A percentile compares a stretch with the other conserved stretches of the same genome.
Evolutionary conservation across 35 echinoderm and acorn worm genomes (phyloP).

Genomic region (Apostichopus californicus): DNA sequence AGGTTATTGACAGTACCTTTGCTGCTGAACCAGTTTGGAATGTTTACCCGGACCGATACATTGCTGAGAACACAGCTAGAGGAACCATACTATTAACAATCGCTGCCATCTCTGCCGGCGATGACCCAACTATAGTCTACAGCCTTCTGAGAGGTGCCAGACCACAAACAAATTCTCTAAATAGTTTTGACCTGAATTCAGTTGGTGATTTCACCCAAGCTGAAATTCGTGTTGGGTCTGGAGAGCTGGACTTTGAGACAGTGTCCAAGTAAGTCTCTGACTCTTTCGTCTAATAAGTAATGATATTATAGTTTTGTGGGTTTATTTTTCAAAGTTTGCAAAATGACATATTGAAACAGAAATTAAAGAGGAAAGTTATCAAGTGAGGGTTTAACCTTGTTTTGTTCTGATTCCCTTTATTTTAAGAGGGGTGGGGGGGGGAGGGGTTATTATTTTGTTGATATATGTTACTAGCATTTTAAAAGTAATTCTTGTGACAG

Average conservation of each 20-base stretch:
- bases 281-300: background rate
- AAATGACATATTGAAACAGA: too few species aligned
- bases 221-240: background rate
- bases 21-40: background rate
- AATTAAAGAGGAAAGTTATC: too few species aligned
- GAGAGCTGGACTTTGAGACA: constrained; percentile 45
- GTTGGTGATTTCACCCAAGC: constrained; percentile 20
- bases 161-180: constrained; percentile 52
- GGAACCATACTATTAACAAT: background rate
- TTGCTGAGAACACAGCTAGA: background rate
- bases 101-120: background rate
- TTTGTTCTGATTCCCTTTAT: too few species aligned
- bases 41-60: background rate
- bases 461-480: too few species aligned
- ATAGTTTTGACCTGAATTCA: constrained; percentile 18
- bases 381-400: too few species aligned
- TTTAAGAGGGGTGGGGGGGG: too few species aligned
- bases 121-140: background rate
- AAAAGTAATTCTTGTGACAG: too few species aligned
- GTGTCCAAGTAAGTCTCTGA: constrained; percentile 10
- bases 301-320: background rate
- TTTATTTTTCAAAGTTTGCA: too few species aligned
- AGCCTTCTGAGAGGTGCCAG: constrained; percentile 15
- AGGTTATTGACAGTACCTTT: background rate
- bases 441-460: too few species aligned